Evolutionary conservation across 2,888 invertebrate genomes (phyloP), one percentile per base, ranked within the genome.

Genomic region (Caenorhabditis sp.): DNA sequence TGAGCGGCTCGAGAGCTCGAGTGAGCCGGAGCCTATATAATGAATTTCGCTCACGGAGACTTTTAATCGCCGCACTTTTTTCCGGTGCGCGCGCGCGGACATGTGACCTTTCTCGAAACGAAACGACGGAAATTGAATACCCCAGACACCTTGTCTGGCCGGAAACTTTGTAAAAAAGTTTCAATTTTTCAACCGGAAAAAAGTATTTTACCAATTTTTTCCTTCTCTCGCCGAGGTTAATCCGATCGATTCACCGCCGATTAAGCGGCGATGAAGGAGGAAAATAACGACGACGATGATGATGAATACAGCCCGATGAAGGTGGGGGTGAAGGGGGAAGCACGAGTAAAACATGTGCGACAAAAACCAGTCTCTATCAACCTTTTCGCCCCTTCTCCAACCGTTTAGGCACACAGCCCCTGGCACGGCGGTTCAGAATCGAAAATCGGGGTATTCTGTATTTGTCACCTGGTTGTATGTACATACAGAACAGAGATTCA

Each of bases 121-220:
- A n/a, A n/a, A n/a, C n/a, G n/a, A n/a, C 46, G 65, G 65, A 65
- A 65, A 65, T 65, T 65, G 26, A 55, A 65, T 65, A 56, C 15
- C 17, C 41, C 17, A n/a, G 37, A n/a, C 17, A 41, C n/a, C n/a
- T n/a, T n/a, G 41, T 41, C 41, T 41, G 41, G 41, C 41, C 17
- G 41, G 15, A n/a, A n/a, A n/a, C 20, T 41, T 41, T 37, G 3
- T n/a, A n/a, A 37, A 37, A 9, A 13, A 37, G 13, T 13, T 37
- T 13, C 8, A 37, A 37, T 37, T 37, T 43, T 43, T 13, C 15
- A 24, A 8, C 24, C 45, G 22, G 24, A 45, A 45, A 24, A 22
- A 11, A 24, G n/a, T n/a, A n/a, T n/a, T n/a, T n/a, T n/a, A n/a
- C n/a, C n/a, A n/a, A n/a, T n/a, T n/a, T n/a, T n/a, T n/a, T n/a